These are phyloP conservation scores for Myopa testacea DNA, from an alignment of 2,888 invertebrate species.

Conservation along the genomic window DNA sequence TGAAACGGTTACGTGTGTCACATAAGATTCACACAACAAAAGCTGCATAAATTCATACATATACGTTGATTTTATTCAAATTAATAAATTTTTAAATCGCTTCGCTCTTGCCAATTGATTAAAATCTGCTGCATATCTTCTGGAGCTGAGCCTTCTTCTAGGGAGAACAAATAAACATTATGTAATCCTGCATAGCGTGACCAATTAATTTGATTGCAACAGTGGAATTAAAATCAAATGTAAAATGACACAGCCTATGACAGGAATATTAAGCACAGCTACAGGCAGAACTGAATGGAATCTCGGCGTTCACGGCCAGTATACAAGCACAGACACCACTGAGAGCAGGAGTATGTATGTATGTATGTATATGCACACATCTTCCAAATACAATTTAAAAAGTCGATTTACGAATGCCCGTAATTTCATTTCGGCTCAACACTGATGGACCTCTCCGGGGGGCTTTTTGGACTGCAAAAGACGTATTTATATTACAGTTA, in stretches of 20 bases:
- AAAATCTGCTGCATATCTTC: conserved; percentile 38
- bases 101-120: conserved; percentile 34
- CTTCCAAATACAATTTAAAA: background rate
- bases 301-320: background rate
- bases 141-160: background rate
- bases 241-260: conserved; percentile 57
- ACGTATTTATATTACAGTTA: no score
- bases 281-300: background rate
- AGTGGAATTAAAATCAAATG: conserved; percentile 68
- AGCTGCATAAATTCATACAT: conserved; percentile 2
- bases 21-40: conserved; percentile 9
- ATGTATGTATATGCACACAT: background rate
- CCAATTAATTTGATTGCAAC: conserved; percentile 69
- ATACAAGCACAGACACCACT: background rate
- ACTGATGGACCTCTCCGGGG: no score
- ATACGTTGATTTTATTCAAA: conserved; percentile 13
- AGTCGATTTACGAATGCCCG: background rate
- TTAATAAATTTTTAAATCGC: conserved; percentile 27
- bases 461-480: no score
- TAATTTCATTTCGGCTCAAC: no score
- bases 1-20: conserved; percentile 51
- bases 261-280: conserved; percentile 60
- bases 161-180: conserved; percentile 6
- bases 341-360: background rate
- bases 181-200: conserved; percentile 66